phyloP scores from a whole-genome alignment of 2,113 vertebrate genomes.

The Nettapus auritus region DNA sequence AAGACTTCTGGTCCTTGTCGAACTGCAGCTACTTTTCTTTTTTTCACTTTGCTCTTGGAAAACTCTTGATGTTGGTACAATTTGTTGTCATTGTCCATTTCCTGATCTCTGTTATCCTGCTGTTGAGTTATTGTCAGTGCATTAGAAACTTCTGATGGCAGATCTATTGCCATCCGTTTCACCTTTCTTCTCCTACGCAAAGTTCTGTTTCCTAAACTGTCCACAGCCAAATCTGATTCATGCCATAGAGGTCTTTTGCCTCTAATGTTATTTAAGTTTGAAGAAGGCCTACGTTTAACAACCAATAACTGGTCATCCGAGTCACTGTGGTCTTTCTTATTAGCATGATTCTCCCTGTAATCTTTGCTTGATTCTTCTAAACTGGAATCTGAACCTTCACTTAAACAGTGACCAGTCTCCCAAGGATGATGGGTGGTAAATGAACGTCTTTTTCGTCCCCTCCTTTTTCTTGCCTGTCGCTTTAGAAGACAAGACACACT shows the following conservation, averaged over 20 bases:
- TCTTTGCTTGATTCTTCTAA: conserved; percentile 87
- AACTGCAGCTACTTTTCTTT: conserved; percentile 85
- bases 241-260: conserved; percentile 83
- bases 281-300: conserved; percentile 82
- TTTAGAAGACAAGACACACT: conserved; percentile 91
- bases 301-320: conserved; percentile 93
- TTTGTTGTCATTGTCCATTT: conserved; percentile 80
- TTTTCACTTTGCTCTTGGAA: conserved; percentile 89
- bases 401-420: conserved; percentile 91
- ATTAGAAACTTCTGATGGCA: conserved; percentile 82
- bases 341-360: conserved; percentile 79
- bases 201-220: conserved; percentile 86
- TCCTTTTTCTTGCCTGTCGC: conserved; percentile 93
- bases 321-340: conserved; percentile 90
- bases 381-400: conserved; percentile 97
- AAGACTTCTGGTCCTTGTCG: conserved; percentile 81
- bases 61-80: conserved; percentile 75
- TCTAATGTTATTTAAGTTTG: conserved; percentile 81
- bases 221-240: conserved; percentile 80
- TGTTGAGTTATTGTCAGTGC: conserved; percentile 83
- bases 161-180: conserved; percentile 96
- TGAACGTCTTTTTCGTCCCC: conserved; percentile 91
- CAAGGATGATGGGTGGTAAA: conserved; percentile 90
- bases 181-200: conserved; percentile 92
- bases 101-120: conserved; percentile 77